Base-by-base conservation (phyloP, 2,797 vertebrate species). In the Babyrousa celebensis region DNA sequence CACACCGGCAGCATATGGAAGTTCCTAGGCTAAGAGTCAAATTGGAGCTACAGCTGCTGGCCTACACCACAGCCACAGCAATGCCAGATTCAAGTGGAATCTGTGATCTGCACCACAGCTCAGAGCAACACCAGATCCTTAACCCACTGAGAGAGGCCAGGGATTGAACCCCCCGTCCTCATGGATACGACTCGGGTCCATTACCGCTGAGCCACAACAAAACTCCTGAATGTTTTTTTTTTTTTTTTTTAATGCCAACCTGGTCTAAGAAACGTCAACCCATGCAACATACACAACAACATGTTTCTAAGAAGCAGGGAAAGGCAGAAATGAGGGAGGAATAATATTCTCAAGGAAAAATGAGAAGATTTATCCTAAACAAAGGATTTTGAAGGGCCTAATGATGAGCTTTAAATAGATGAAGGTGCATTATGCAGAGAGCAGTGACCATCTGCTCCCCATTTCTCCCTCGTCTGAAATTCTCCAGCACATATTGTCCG, bases 391-490 rank as follows among this genome's bases (percentile, higher is more conserved):
- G 32, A 78, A 75, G n/a, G 62, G 18, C 63, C 89, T 91, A 27
- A 54, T 92, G 71, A 94, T 89, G 27, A 20, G 29, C 70, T 91
- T 94, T 72, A 91, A 43, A 68, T 68, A 58, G 8, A 48, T 14
- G 60, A 75, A 89, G 23, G 36, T 56, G 9, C 25, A 17, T 77
- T 52, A 63, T 12, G 25, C 43, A 89, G 18, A 88, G 6, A 6
- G 18, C 52, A 54, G 1, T 70, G n/a, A n/a, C 65, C 56, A 75
- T 58, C 63, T 94, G 63, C 40, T 92, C 15, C 32, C 36, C 32
- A 43, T 71, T 86, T 36, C 63, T 86, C 62, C 40, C 43, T 71
- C 27, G 20, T 58, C 79, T 89, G 54, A 92, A 60, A 54, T 36
- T 60, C 63, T 40, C 18, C 1, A 54, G 48, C 43, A n/a, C 54